Evolutionary conservation across 2,888 invertebrate genomes (phyloP), one percentile per base, ranked within the genome.

Genomic region (Macaria liturata): DNA sequence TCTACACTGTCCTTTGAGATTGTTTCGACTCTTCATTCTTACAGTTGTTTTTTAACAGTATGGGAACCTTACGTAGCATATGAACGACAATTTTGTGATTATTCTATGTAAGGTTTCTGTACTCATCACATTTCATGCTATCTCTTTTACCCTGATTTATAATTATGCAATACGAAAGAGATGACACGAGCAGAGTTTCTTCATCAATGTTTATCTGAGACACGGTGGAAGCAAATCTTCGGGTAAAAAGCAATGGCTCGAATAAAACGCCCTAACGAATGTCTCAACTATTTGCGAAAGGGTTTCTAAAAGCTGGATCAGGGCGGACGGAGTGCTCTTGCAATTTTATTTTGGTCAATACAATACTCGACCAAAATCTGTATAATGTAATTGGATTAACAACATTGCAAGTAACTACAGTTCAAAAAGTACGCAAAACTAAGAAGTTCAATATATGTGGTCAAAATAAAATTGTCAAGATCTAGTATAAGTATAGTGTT

Each of bases 401-500:
- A 39, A 39, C 39, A 39, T 39, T 8, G 8, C 39, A 8, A 39
- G 8, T 39, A 39, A 2, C 5, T 7, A 39, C 39, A 39, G 39
- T 39, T 8, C 20, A 20, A 20, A 20, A 1, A 20, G 20, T 39
- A 7, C 39, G 8, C 39, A 39, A 39, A 1, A 7, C 40, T 45
- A 8, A 7, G 4, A 4, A 45, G 30, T 4, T 46, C 3, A 7
- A 4, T 8, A 8, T 32, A 45, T 46, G 39, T 32, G 0, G 49
- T 49, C 54, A 46, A 50, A 58, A 32, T 59, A 39, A 45, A 59
- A 47, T 54, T 44, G 54, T 32, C 9, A 31, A 42, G 42, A 42
- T 8, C 8, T 5, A 8, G 42, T 42, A n/a, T n/a, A 42, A 42
- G 4, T 42, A 42, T n/a, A 75, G 65, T 70, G 78, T 82, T 83